Base-by-base conservation (phyloP, 2,797 vertebrate species). In the Anableps anableps region DNA sequence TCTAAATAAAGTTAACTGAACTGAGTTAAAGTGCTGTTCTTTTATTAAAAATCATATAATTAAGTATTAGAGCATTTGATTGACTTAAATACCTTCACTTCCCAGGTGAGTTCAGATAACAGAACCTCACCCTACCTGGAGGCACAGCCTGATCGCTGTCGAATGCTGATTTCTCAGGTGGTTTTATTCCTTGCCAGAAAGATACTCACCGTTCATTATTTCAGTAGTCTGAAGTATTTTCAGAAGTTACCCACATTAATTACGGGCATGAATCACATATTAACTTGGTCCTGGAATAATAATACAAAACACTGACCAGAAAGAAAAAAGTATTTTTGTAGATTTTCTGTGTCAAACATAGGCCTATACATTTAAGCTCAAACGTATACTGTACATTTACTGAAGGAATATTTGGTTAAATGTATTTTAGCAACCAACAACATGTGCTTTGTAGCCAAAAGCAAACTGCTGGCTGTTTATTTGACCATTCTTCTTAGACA, bases 1-100 rank as follows among this genome's bases (percentile, higher is more conserved):
- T 70, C 66, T 70, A 70, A 70, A 70, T 70, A 70, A 70, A 70
- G 36, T 9, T 45, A n/a, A 45, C 16, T 70, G 38, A 68, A 68
- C 21, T 41, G 21, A 68, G 13, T n/a, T 14, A 64, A 62, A 23
- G 10, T 38, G 8, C 41, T 70, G 38, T 14, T 10, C 11, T 43
- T 70, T 9, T 0, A n/a, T 45, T 5, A 68, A 41, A 70, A 70
- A 70, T 43, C 23, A 11, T 23, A 5, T n/a, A 10, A 5, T n/a
- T 16, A n/a, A 14, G 13, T 45, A 70, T 45, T 45, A n/a, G 26
- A 70, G 0, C 23, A 34, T 70, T 68, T 43, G 5, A 68, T 23
- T 16, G 66, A 43, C 23, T 34, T 13, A 1, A 38, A 4, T 38
- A 29, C 58, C 58, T 29, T 60, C 10, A 14, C 26, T 53, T 23